Base-by-base conservation (phyloP, 2,797 vertebrate genomes). In the Melanotaenia trifasciata region DNA sequence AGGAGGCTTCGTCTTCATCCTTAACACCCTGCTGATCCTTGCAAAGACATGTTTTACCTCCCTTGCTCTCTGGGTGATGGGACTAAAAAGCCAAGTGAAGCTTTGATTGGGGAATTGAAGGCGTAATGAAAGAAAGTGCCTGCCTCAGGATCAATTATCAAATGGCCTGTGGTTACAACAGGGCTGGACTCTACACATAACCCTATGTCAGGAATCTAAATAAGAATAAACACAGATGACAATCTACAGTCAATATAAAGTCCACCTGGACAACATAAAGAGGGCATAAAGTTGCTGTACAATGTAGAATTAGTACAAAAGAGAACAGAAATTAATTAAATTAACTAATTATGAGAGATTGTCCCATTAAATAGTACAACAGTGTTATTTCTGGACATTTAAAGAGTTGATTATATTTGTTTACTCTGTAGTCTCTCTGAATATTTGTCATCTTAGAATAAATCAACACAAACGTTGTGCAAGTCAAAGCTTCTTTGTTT, bases 101-200 rank as follows among this genome's bases (percentile, higher is more conserved):
- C 64, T 90, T 91, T 89, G 87, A 92, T 87, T 74, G 86, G 69
- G 32, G 72, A 68, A 77, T 83, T 79, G 54, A 83, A 73, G 80
- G 70, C 71, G 76, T 79, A 76, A 83, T 87, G 87, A 84, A 87
- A 84, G 74, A 86, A 90, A 86, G 20, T 74, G 78, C 66, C 79
- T 80, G 77, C 67, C 72, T 85, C 79, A 80, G 84, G 80, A 81
- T 91, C 89, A 90, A 83, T 92, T 89, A 89, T 86, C 79, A 89
- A 89, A 90, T 84, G 80, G 74, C 68, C 47, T 30, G 47, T 56
- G 72, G 76, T 69, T 73, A 54, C 67, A 71, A 75, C 45, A 57
- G 59, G 54, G 47, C 58, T 28, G 68, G 60, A 74, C 63, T 57
- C 62, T 57, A 63, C 36, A 64, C 71, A 72, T 69, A 51, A 58